These are phyloP conservation scores for Hypomecis punctinalis DNA, from an alignment of 2,888 invertebrate genomes.

Conservation along the genomic window DNA sequence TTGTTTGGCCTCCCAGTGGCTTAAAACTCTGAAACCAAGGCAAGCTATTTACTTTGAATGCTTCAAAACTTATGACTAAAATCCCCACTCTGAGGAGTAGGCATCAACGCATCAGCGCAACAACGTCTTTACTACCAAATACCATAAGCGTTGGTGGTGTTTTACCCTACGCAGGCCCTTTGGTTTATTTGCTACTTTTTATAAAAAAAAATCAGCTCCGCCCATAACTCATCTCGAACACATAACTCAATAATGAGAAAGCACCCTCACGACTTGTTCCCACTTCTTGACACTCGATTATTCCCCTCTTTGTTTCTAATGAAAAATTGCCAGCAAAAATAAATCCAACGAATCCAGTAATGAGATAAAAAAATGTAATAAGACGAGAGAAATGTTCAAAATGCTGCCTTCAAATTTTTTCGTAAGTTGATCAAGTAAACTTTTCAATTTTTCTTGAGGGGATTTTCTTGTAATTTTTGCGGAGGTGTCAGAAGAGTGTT, in stretches of 20 bases:
- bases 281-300: conserved; percentile 28
- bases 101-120: too few relatives aligned
- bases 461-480: conserved; percentile 24
- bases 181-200: neutral
- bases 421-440: conserved; percentile 35
- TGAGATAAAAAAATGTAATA: conserved; percentile 42
- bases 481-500: conserved; percentile 10
- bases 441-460: conserved; percentile 30
- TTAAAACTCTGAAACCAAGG: too few relatives aligned
- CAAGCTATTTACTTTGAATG: too few relatives aligned
- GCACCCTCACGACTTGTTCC: conserved; percentile 21
- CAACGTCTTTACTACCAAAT: too few relatives aligned
- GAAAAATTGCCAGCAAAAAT: conserved; percentile 43
- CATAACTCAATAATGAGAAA: conserved; percentile 25
- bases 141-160: too few relatives aligned
- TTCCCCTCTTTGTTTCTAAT: conserved; percentile 44
- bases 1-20: too few relatives aligned
- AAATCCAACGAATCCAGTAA: conserved; percentile 36
- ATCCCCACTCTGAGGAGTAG: too few relatives aligned
- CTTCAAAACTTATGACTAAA: too few relatives aligned
- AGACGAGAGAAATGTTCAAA: conserved; percentile 30
- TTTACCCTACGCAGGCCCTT: too few relatives aligned
- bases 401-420: conserved; percentile 29
- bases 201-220: neutral
- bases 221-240: conserved; percentile 18